Base-by-base conservation (phyloP, 2,888 invertebrate species). In the Pristionchus fissidentatus region DNA sequence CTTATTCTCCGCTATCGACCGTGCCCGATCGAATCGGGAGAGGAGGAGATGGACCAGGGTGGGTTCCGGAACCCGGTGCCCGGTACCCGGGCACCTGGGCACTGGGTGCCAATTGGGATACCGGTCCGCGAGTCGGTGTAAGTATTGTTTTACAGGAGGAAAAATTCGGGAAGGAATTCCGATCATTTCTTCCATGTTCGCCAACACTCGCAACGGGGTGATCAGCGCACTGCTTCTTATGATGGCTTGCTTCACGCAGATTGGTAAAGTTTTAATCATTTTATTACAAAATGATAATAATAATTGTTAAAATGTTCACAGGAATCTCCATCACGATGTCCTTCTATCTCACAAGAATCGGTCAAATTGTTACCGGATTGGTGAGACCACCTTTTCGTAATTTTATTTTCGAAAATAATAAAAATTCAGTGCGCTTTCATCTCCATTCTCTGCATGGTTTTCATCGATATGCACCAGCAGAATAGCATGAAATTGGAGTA, bases 1-100 rank as follows among this genome's bases (percentile, higher is more conserved):
- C 88, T 93, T 19, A 88, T 92, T 60, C 88, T 93, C 38, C 83
- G 83, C 22, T 83, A 83, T 38, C 19, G 32, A 15, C 83, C 83
- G 22, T 32, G 43, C 3, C 80, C 80, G 35, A 10, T 43, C 3
- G n/a, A 38, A 13, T 55, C 35, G 35, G 43, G 41, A 26, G 55
- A 38, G 57, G 57, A 57, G 41, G 43, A 43, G 41, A 57, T 57
- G 57, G 79, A 79, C 26, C 35, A 57, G 13, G 79, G 79, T 57
- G n/a, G 41, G 52, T n/a, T n/a, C n/a, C n/a, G n/a, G 10, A 15
- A 49, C n/a, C 8, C 15, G n/a, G n/a, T n/a, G n/a, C n/a, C n/a
- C n/a, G n/a, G n/a, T n/a, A n/a, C n/a, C n/a, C n/a, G n/a, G n/a
- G n/a, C n/a, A n/a, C n/a, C n/a, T n/a, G n/a, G n/a, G n/a, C n/a